These are phyloP conservation scores for Macroteleia sp. DNA, from an alignment of 2,888 invertebrate genomes.

Conservation along the genomic window DNA sequence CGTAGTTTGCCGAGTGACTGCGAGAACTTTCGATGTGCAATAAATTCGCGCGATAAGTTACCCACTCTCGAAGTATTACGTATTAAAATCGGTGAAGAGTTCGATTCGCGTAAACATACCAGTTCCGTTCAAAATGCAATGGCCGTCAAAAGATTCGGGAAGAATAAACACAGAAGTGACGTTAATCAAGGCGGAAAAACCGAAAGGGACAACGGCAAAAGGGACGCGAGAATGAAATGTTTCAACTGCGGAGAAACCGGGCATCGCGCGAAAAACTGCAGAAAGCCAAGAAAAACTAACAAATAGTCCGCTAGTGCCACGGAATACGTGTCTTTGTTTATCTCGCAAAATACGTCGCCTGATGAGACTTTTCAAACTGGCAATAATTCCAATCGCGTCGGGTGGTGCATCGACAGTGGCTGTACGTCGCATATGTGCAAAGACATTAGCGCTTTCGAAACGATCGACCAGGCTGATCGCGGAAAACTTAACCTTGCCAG, in stretches of 20 bases:
- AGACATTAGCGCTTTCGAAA: slow-evolving; percentile 20
- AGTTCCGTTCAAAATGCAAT: too few species aligned
- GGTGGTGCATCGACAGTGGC: slow-evolving; percentile 58
- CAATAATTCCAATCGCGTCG: not conserved
- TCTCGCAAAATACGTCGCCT: too few species aligned
- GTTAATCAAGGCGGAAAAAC: not conserved
- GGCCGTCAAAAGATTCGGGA: too few species aligned
- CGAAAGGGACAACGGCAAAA: not conserved
- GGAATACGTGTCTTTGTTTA: too few species aligned
- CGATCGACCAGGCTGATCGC: not conserved
- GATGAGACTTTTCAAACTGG: not conserved
- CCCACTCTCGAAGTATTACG: not conserved
- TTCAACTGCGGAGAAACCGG: slow-evolving; percentile 22
- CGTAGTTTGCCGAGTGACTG: not conserved
- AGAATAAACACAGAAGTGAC: too few species aligned
- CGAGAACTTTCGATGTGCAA: slow-evolving; percentile 1
- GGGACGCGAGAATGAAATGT: slow-evolving; percentile 16
- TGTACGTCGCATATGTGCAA: slow-evolving; percentile 54
- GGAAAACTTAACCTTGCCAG: slow-evolving; percentile 40
- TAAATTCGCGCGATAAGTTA: not conserved
- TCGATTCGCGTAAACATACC: too few species aligned
- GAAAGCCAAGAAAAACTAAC: not conserved
- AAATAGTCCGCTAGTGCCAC: too few species aligned
- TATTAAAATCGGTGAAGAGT: too few species aligned
- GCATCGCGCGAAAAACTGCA: slow-evolving; percentile 33